Evolutionary conservation across 2,797 vertebrate genomes (phyloP).

Genomic region (Sternotherus odoratus): DNA sequence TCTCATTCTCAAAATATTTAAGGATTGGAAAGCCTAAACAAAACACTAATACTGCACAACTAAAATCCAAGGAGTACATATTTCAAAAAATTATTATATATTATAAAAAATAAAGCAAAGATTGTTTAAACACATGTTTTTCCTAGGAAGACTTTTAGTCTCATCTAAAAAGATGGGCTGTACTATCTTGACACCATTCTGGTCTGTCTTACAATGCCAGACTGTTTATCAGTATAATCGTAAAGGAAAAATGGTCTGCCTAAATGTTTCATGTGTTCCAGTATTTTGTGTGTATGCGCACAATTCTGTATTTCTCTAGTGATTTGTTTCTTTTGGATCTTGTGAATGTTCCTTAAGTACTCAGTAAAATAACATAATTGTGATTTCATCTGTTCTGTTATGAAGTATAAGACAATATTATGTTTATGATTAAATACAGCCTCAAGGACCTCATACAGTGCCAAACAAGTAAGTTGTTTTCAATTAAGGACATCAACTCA

Average conservation of each 20-base stretch:
- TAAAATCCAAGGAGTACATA: neutral
- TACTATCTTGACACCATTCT: neutral
- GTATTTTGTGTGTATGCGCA: neutral
- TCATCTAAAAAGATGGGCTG: neutral
- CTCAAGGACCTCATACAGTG: slow-evolving; percentile 59
- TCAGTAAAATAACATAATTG: slow-evolving; percentile 54
- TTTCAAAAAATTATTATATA: neutral
- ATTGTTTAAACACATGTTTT: neutral
- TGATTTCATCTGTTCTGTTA: slow-evolving; percentile 59
- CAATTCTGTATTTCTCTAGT: slow-evolving; percentile 3
- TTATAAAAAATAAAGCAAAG: neutral
- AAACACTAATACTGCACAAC: fast-evolving
- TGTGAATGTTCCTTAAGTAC: slow-evolving; percentile 31
- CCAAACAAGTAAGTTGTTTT: slow-evolving; percentile 71
- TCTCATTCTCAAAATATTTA: neutral
- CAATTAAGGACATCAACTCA: slow-evolving; percentile 65
- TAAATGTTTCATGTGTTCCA: neutral
- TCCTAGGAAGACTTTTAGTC: neutral
- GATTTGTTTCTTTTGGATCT: slow-evolving; percentile 54
- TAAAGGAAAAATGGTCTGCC: neutral
- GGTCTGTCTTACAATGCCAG: neutral
- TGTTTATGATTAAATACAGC: slow-evolving; percentile 72
- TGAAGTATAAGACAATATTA: slow-evolving; percentile 57
- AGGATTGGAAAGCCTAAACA: neutral
- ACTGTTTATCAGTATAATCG: neutral